These are phyloP conservation scores for Lampris megalopsis DNA, from an alignment of 2,113 vertebrate species.

Conservation along the genomic window DNA sequence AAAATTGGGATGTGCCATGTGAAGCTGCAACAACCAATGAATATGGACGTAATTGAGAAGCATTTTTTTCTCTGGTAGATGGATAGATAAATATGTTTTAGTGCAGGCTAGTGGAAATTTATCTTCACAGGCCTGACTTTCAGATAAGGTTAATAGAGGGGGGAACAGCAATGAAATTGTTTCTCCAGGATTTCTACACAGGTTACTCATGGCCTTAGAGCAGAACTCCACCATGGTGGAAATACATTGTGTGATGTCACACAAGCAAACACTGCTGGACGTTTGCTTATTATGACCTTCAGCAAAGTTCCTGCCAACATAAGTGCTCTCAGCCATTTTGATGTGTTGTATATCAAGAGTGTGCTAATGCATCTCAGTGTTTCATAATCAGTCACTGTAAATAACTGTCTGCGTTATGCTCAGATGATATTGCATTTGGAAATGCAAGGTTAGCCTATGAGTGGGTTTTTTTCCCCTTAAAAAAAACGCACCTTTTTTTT, in stretches of 20 bases:
- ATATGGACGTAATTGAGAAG: too few species aligned
- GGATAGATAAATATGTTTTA: too few species aligned
- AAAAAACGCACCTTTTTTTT: too few species aligned
- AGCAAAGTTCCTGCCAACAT: constrained; percentile 41
- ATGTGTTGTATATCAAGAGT: constrained; percentile 5
- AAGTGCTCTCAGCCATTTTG: constrained; percentile 27
- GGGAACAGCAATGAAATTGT: not conserved
- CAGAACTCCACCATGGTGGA: constrained; percentile 18
- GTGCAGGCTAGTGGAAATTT: too few species aligned
- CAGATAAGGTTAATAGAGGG: too few species aligned
- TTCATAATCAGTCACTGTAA: constrained; percentile 10
- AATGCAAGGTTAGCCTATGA: not conserved
- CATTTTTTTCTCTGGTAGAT: too few species aligned
- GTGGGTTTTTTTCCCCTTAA: too few species aligned
- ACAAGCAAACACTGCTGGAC: constrained; percentile 39
- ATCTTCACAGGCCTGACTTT: too few species aligned
- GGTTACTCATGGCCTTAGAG: constrained; percentile 8
- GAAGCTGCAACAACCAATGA: too few species aligned
- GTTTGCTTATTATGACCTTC: constrained; percentile 42
- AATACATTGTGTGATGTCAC: constrained; percentile 53
- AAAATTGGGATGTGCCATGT: too few species aligned
- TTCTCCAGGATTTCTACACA: constrained; percentile 32
- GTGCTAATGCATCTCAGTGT: constrained; percentile 12
- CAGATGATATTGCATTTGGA: not conserved
- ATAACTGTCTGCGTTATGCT: constrained; percentile 2